Evolutionary conservation across 1,140 invertebrate species (phyloP).

Genomic region (Lasioglossum albipes): DNA sequence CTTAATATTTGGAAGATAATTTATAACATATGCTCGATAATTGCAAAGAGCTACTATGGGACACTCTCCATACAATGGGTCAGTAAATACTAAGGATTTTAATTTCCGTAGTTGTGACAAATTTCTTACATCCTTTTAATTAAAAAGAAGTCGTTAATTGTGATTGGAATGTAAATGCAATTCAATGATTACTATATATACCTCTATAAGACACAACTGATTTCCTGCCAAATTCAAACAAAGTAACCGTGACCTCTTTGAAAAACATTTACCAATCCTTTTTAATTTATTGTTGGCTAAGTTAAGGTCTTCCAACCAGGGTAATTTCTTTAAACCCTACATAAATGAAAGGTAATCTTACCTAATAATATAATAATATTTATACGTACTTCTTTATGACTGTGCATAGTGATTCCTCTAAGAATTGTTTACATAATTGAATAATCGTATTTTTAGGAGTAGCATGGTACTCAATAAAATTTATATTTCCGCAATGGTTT

Average conservation of each 20-base stretch:
- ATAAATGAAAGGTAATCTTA: neutral
- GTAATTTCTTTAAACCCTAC: constrained; percentile 36
- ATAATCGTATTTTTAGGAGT: constrained; percentile 23
- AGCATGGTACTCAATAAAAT: constrained; percentile 40
- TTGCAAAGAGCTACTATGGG: constrained; percentile 49
- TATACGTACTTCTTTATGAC: constrained; percentile 37
- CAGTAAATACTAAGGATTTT: constrained; percentile 48
- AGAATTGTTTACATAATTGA: constrained; percentile 35
- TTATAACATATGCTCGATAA: constrained; percentile 50
- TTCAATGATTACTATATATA: constrained; percentile 18
- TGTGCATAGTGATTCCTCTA: constrained; percentile 50
- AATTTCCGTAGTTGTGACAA: constrained; percentile 36
- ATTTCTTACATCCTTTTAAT: constrained; percentile 46
- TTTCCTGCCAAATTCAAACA: constrained; percentile 55
- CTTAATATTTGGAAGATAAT: constrained; percentile 34
- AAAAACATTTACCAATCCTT: constrained; percentile 39
- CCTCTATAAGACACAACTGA: constrained; percentile 37
- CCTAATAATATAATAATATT: neutral
- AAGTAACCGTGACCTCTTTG: constrained; percentile 25
- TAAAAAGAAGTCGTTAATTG: neutral
- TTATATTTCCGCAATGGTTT: constrained; percentile 43
- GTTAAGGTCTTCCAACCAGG: constrained; percentile 43
- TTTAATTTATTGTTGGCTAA: constrained; percentile 54
- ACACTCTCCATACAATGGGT: constrained; percentile 59
- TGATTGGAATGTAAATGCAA: constrained; percentile 7